A percentile compares a stretch with the other conserved stretches of the same genome.
These are phyloP conservation scores for Acrocephalus kingi DNA, from an alignment of 2,113 vertebrate genomes.

Conservation along the genomic window DNA sequence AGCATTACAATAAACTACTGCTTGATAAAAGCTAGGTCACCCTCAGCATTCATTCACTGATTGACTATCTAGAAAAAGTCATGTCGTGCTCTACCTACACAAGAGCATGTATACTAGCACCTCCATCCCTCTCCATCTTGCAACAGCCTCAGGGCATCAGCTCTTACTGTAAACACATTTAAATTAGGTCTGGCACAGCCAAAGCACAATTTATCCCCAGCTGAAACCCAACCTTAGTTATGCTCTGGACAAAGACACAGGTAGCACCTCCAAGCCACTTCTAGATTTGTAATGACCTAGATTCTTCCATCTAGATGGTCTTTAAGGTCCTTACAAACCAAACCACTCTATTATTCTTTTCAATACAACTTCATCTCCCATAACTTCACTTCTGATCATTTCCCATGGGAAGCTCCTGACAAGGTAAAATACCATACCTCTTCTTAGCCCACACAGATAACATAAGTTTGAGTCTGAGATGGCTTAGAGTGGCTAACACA, in stretches of 20 bases:
- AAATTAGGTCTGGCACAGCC: not conserved
- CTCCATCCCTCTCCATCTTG: not conserved
- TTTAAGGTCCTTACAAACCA: not conserved
- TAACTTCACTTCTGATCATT: not conserved
- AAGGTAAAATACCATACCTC: not conserved
- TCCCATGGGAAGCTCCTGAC: not conserved
- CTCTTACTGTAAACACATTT: not conserved
- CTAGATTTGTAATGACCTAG: not conserved
- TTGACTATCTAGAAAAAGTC: not conserved
- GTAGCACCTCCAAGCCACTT: not conserved
- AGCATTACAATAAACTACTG: not conserved
- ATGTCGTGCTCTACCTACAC: not conserved
- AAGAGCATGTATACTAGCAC: not conserved
- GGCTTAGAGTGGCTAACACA: rapidly evolving
- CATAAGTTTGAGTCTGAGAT: not conserved
- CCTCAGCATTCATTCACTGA: not conserved
- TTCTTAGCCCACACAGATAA: not conserved
- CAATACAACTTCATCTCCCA: not conserved
- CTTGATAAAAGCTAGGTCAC: not conserved
- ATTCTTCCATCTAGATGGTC: not conserved
- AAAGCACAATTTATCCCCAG: not conserved
- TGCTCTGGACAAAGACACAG: not conserved
- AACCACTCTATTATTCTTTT: not conserved
- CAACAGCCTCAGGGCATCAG: not conserved
- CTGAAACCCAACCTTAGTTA: not conserved